Conservation (phyloP, 2,113 vertebrate genomes). For the Capricornis sumatraensis region DNA sequence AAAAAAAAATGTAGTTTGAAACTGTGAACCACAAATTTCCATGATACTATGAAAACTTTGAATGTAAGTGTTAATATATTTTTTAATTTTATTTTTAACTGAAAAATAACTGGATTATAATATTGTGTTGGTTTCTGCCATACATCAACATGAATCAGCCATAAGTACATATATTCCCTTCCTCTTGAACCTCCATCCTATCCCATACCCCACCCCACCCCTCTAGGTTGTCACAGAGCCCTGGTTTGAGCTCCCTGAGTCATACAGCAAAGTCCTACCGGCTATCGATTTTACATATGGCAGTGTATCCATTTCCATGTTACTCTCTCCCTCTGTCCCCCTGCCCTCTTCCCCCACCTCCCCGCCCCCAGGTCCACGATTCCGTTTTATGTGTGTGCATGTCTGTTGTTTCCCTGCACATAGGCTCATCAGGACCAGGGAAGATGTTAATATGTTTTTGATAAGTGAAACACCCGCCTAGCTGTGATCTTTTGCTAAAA, state of each 20-base stretch:
- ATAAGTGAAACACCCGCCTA: not conserved
- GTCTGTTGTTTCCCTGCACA: not conserved
- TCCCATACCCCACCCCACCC: not conserved
- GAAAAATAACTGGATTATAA: not conserved
- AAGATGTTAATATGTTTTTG: not conserved
- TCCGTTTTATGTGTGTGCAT: not conserved
- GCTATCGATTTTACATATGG: not conserved
- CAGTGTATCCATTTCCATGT: not conserved
- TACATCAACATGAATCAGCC: not conserved
- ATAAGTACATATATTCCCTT: not conserved
- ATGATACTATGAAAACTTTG: not conserved
- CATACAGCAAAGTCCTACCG: not conserved
- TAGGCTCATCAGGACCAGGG: not conserved
- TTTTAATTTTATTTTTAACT: not conserved
- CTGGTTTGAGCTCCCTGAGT: not conserved
- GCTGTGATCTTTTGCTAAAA: not conserved
- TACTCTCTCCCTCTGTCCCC: not conserved
- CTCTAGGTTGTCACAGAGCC: not conserved
- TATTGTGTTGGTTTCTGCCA: not conserved
- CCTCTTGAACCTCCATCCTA: not conserved
- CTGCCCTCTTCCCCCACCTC: accelerated
- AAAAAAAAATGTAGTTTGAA: not conserved
- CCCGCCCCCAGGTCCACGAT: not conserved
- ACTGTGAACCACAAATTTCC: not conserved
- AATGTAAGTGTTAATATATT: not conserved